These are phyloP conservation scores for Butorides virescens DNA, from an alignment of 2,113 vertebrate genomes.

Conservation along the genomic window DNA sequence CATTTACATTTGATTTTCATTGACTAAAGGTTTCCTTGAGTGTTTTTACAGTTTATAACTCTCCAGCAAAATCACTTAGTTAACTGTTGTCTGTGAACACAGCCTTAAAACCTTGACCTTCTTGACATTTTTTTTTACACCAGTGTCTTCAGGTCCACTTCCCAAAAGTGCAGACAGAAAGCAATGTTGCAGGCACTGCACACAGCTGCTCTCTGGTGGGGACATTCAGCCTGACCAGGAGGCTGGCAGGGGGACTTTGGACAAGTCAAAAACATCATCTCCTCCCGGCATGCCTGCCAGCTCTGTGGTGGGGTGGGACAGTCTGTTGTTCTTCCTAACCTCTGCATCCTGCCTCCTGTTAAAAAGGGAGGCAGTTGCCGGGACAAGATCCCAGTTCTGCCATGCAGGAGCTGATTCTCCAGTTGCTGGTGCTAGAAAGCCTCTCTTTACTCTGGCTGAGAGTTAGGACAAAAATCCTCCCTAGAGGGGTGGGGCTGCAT, in stretches of 20 bases:
- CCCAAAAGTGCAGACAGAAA: not conserved
- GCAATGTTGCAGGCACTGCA: not conserved
- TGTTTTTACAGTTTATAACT: not conserved
- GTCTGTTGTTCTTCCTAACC: rapidly evolving
- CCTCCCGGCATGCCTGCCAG: not conserved
- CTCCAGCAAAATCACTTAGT: not conserved
- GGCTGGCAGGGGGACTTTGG: not conserved
- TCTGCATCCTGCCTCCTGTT: not conserved
- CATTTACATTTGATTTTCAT: not conserved
- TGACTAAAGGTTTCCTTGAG: not conserved
- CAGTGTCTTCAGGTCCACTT: not conserved
- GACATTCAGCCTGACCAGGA: not conserved
- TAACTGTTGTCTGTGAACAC: not conserved
- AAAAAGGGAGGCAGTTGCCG: not conserved
- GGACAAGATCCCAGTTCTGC: not conserved
- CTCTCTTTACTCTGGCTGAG: not conserved
- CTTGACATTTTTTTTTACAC: not conserved
- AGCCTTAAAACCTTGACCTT: not conserved
- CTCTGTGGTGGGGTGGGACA: not conserved
- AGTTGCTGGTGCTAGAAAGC: not conserved
- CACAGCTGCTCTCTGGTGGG: not conserved
- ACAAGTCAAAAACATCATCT: not conserved
- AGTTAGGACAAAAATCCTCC: not conserved
- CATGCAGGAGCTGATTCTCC: not conserved
- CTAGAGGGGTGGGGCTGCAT: rapidly evolving